A percentile compares a stretch with the other conserved stretches of the same genome.
Evolutionary conservation across 2,888 invertebrate genomes (phyloP).

Genomic region (Dryococelus australis): DNA sequence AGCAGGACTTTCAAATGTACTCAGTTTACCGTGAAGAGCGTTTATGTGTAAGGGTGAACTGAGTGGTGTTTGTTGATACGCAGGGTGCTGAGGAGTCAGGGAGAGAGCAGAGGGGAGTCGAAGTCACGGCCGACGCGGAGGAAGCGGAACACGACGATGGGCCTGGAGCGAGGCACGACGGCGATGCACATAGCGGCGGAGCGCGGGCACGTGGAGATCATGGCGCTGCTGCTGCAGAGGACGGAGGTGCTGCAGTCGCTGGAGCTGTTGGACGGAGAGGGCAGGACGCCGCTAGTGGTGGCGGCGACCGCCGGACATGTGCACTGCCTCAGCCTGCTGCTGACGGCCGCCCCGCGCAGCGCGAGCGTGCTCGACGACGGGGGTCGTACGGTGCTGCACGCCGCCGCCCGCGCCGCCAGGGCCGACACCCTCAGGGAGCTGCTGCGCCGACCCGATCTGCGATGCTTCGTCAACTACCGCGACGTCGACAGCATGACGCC

Average conservation of each 20-base stretch:
- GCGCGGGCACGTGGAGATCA: conserved; percentile 4
- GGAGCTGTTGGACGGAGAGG: background rate
- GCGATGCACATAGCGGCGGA: conserved; percentile 17
- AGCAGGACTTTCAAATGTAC: too few relatives aligned
- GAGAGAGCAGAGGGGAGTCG: background rate
- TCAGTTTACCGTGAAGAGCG: too few relatives aligned
- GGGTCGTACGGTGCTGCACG: background rate
- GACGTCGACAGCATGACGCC: background rate
- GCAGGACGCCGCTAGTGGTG: background rate
- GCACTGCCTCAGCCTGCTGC: conserved; percentile 6
- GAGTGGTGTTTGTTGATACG: background rate
- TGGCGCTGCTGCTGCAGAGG: background rate
- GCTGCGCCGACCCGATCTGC: conserved; percentile 4
- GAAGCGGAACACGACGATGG: background rate
- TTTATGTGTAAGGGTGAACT: too few relatives aligned
- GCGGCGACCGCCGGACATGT: background rate
- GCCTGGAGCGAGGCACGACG: background rate
- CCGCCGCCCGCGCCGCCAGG: background rate
- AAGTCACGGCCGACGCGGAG: background rate
- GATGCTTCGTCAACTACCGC: background rate
- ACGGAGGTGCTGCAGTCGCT: background rate
- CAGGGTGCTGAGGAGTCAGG: background rate
- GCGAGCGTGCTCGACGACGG: background rate
- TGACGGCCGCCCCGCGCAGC: background rate
- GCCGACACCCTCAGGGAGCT: background rate